These are phyloP conservation scores for Spodoptera picta DNA, from an alignment of 2,888 invertebrate genomes.

Conservation along the genomic window DNA sequence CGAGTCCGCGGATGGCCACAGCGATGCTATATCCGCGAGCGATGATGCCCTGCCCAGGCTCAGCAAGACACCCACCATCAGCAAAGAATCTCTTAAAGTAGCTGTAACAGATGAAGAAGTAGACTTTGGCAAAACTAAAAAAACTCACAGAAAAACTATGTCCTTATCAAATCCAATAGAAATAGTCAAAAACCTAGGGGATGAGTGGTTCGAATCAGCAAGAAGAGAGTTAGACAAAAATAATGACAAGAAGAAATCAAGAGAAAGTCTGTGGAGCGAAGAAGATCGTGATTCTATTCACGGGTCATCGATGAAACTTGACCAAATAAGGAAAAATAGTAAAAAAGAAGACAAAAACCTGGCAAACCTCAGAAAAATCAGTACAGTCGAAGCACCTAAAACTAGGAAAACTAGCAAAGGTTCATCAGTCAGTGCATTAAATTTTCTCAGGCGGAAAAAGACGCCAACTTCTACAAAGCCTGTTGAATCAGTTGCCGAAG, in stretches of 20 bases:
- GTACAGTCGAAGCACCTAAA: conserved; percentile 77
- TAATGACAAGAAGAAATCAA: conserved; percentile 82
- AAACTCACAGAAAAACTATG: conserved; percentile 85
- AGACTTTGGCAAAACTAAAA: conserved; percentile 72
- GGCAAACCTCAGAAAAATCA: conserved; percentile 73
- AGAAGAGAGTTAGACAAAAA: conserved; percentile 80
- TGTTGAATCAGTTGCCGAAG: conserved; percentile 80
- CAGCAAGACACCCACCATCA: conserved; percentile 80
- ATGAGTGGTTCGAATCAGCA: conserved; percentile 82
- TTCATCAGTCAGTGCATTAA: conserved; percentile 82
- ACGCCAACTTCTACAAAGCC: conserved; percentile 78
- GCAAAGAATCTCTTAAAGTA: conserved; percentile 84
- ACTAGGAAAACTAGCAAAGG: conserved; percentile 81
- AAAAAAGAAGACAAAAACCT: conserved; percentile 80
- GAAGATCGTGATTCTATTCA: conserved; percentile 83
- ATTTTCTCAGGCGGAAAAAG: conserved; percentile 81
- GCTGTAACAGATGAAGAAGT: conserved; percentile 85
- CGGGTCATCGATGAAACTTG: conserved; percentile 77
- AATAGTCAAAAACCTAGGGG: conserved; percentile 83
- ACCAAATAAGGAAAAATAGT: conserved; percentile 78
- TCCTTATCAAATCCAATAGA: conserved; percentile 85
- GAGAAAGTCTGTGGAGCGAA: conserved; percentile 85
- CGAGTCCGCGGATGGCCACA: conserved; percentile 85
- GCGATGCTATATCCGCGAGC: conserved; percentile 83
- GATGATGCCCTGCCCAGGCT: conserved; percentile 81